Evolutionary conservation across 2,888 invertebrate species (phyloP), one percentile per base, ranked within the genome.

Genomic region (Dolichopus griseipennis): DNA sequence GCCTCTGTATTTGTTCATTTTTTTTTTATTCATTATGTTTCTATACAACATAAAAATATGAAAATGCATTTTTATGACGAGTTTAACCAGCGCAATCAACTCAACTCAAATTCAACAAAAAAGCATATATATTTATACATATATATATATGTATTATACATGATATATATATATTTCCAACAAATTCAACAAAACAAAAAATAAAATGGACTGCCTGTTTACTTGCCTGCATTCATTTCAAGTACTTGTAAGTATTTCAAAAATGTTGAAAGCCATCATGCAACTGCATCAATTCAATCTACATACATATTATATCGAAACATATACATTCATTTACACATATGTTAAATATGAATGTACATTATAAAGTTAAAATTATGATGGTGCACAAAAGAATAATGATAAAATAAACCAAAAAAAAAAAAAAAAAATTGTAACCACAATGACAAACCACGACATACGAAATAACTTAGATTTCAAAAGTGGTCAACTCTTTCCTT

Each of bases 51-150:
- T 37, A 37, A 37, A 37, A 37, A 37, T 52, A 52, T n/a, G 15
- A 52, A 52, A 52, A 52, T 52, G 18, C 52, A 52, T 52, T 52
- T 52, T 52, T 52, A 52, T 52, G 52, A 52, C 52, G n/a, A 52
- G 52, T 52, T 52, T 52, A 52, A 52, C 52, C 52, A 52, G 52
- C 52, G 52, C 52, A 52, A 52, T 52, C 52, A 52, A 52, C 52
- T 52, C 52, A 52, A 52, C n/a, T 52, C n/a, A 52, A 52, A 6
- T n/a, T 7, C 52, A 52, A 52, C 52, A 18, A 52, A 9, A 10
- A 8, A 37, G 8, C 1, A 37, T 7, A n/a, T n/a, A n/a, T n/a
- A n/a, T n/a, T n/a, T n/a, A n/a, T n/a, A n/a, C n/a, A n/a, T n/a
- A n/a, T n/a, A n/a, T n/a, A 7, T 7, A 34, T 34, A 34, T 34